Conservation (phyloP, 2,888 invertebrate genomes). For the Eucriotettix oculatus region DNA sequence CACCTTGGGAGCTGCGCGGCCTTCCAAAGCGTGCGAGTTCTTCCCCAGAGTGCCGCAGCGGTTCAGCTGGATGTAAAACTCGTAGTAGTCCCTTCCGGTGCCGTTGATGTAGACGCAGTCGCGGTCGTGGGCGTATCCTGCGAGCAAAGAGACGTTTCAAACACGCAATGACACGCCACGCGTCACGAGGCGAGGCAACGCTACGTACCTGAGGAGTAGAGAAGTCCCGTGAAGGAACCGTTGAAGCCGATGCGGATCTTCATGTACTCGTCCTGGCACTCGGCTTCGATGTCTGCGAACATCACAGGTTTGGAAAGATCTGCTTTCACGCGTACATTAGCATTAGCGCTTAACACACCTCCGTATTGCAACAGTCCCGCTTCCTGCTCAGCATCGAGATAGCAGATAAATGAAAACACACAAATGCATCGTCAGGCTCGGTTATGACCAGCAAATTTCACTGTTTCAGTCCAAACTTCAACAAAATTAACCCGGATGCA, state of each 20-base stretch:
- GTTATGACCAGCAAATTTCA: too few relatives aligned
- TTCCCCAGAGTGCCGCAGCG: constrained; percentile 81
- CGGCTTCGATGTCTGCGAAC: constrained; percentile 76
- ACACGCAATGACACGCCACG: neutral
- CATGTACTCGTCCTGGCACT: constrained; percentile 92
- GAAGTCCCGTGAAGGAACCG: constrained; percentile 72
- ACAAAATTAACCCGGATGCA: too few relatives aligned
- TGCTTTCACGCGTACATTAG: too few relatives aligned
- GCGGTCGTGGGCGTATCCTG: constrained; percentile 83
- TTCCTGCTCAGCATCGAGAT: too few relatives aligned
- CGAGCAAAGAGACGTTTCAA: neutral
- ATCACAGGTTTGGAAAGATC: constrained; percentile 2
- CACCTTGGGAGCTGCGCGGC: constrained; percentile 72
- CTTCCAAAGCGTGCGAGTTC: constrained; percentile 72
- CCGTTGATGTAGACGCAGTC: constrained; percentile 93
- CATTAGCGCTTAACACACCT: too few relatives aligned
- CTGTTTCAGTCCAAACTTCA: too few relatives aligned
- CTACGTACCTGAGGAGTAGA: constrained; percentile 67
- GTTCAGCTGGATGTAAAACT: constrained; percentile 84
- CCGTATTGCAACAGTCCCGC: too few relatives aligned
- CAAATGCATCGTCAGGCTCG: too few relatives aligned
- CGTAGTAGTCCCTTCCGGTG: constrained; percentile 78
- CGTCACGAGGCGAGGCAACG: too few relatives aligned
- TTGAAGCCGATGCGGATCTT: constrained; percentile 85
- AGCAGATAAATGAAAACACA: too few relatives aligned